Conservation (phyloP, 1,140 invertebrate genomes). For the Schmidtea mediterranea region DNA sequence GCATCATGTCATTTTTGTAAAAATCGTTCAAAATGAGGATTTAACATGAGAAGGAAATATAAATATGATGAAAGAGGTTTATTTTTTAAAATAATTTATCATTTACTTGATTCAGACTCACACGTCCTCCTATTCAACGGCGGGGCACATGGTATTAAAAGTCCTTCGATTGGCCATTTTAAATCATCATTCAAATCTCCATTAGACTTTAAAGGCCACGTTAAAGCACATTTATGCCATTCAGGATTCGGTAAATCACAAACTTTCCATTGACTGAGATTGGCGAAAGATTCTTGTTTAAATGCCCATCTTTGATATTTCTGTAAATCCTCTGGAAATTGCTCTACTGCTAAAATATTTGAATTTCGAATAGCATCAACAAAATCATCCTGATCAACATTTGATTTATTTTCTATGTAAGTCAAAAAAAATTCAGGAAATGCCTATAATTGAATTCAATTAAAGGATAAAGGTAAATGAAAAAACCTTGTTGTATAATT, state of each 20-base stretch:
- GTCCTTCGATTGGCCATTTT: background rate
- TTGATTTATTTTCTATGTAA: background rate
- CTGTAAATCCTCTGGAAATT: background rate
- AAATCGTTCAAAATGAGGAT: too few species aligned
- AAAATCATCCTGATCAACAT: background rate
- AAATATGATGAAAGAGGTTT: too few species aligned
- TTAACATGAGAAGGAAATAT: too few species aligned
- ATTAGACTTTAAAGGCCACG: background rate
- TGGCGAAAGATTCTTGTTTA: background rate
- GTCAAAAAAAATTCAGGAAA: background rate
- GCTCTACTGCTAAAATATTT: background rate
- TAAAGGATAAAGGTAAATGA: background rate
- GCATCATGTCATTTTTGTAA: too few species aligned
- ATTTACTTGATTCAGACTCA: background rate
- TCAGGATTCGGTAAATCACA: background rate
- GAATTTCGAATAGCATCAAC: background rate
- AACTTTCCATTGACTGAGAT: background rate
- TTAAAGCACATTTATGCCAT: background rate
- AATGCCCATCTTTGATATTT: background rate
- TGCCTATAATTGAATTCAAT: background rate
- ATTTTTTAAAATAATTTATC: too few species aligned
- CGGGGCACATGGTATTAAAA: background rate
- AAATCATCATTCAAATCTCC: background rate
- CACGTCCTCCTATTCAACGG: background rate
- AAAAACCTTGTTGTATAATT: background rate